These are phyloP conservation scores for Stichopus chloronotus DNA, from an alignment of 35 echinoderm and acorn worm species.

Conservation along the genomic window DNA sequence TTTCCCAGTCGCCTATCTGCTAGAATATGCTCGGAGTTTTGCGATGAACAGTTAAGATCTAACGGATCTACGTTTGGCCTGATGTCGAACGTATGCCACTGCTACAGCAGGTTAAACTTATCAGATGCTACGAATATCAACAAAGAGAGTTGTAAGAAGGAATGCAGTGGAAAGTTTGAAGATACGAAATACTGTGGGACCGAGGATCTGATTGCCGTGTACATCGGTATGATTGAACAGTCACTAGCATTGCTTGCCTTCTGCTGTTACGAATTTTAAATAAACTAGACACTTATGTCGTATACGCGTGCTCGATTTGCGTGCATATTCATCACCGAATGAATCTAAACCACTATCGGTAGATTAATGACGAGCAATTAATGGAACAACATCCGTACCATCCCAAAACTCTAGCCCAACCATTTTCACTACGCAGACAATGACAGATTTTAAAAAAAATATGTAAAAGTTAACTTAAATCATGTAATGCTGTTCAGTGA, in stretches of 20 bases:
- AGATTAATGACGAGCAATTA: neutral
- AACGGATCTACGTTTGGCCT: neutral
- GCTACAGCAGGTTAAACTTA: neutral
- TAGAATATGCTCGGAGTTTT: neutral
- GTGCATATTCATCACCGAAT: neutral
- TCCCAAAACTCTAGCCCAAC: too few relatives aligned
- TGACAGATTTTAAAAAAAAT: too few relatives aligned
- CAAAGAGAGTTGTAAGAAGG: neutral
- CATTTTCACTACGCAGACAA: too few relatives aligned
- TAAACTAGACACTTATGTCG: neutral
- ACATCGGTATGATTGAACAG: neutral
- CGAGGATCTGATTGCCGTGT: neutral
- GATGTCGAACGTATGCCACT: neutral
- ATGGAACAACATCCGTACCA: too few relatives aligned
- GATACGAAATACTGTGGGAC: constrained; percentile 6
- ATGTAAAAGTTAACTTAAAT: too few relatives aligned
- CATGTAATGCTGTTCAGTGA: too few relatives aligned
- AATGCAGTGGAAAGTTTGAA: neutral
- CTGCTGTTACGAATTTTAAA: too few relatives aligned
- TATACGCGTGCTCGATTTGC: neutral
- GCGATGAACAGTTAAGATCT: neutral
- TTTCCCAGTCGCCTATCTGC: neutral
- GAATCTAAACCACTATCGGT: neutral
- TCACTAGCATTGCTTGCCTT: neutral
- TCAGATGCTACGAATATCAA: neutral